Conservation (phyloP, 1,140 invertebrate species). For the Drosophila carrolli region DNA sequence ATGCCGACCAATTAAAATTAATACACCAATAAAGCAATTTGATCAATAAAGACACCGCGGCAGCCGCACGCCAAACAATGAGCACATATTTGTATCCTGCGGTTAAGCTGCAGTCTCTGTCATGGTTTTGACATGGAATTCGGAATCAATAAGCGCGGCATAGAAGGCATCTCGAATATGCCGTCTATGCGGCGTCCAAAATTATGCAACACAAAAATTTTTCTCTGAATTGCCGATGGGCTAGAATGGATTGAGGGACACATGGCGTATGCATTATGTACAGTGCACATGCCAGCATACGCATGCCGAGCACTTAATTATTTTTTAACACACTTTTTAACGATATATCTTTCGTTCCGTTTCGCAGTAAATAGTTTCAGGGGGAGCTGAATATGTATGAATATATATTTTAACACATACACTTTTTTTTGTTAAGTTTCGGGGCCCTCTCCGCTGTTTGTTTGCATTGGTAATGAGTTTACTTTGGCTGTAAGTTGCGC, state of each 20-base stretch:
- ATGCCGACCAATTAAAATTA: constrained; percentile 71
- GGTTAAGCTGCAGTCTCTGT: constrained; percentile 15
- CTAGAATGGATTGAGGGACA: neutral
- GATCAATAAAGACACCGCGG: constrained; percentile 57
- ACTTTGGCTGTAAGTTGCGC: constrained; percentile 79
- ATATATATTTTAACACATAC: constrained; percentile 22
- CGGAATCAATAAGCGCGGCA: constrained; percentile 22
- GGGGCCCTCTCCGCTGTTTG: constrained; percentile 61
- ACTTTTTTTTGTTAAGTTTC: constrained; percentile 55
- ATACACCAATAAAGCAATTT: constrained; percentile 71
- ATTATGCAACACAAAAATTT: constrained; percentile 47
- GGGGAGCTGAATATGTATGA: constrained; percentile 15
- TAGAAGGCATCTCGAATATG: constrained; percentile 28
- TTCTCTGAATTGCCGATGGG: constrained; percentile 1
- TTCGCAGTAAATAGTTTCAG: constrained; percentile 62
- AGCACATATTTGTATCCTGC: constrained; percentile 44
- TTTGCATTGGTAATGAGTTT: constrained; percentile 83
- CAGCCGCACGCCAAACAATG: constrained; percentile 40
- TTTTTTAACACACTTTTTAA: constrained; percentile 66
- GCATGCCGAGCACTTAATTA: constrained; percentile 64
- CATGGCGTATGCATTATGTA: constrained; percentile 47
- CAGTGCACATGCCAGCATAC: constrained; percentile 23
- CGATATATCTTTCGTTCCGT: constrained; percentile 51
- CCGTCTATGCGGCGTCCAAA: constrained; percentile 23
- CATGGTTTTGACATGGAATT: constrained; percentile 27